Base-by-base conservation (phyloP, 1,140 invertebrate genomes). In the Ridgeia piscesae region DNA sequence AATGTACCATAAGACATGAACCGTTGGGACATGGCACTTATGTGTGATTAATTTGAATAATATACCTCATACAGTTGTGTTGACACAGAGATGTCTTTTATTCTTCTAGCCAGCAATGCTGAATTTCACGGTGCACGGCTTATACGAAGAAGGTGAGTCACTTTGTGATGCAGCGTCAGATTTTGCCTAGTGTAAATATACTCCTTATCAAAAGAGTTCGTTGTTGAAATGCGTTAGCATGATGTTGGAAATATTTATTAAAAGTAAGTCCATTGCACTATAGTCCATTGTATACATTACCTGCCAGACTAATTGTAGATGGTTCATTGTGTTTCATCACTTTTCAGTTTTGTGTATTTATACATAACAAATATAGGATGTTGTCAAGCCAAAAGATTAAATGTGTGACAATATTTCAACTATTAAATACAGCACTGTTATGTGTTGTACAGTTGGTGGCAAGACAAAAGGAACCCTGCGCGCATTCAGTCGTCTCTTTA, bases 401-500 rank as follows among this genome's bases (percentile, higher is more conserved):
- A 77, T 77, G 58, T 21, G 27, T 77, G 58, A 77, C 4, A 4
- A 77, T 77, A 0, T 77, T 17, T 77, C 27, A 21, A 77, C 14
- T 77, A 21, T 1, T 77, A 77, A n/a, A 77, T 77, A 77, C 11
- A 21, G 2, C 58, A 4, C 27, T 77, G 58, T 77, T 77, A 11
- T 42, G 11, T 77, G 58, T 93, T 88, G 93, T 93, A 91, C 92
- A 94, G 94, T 92, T 89, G 94, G 96, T 89, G 94, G 96, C 33
- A 96, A 96, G 34, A 96, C 96, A 92, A 95, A 94, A 92, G 94
- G 96, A 33, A 96, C 97, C 0, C 95, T 97, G 11, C 97, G 98
- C n/a, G 97, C 97, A 42, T 99, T 99, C 95, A 97, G 97, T 93
- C 96, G 98, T 92, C 97, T 97, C 0, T 98, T 98, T 93, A 96